Evolutionary conservation across 1,140 invertebrate genomes (phyloP).

Genomic region (Hylaeus anthracinus): DNA sequence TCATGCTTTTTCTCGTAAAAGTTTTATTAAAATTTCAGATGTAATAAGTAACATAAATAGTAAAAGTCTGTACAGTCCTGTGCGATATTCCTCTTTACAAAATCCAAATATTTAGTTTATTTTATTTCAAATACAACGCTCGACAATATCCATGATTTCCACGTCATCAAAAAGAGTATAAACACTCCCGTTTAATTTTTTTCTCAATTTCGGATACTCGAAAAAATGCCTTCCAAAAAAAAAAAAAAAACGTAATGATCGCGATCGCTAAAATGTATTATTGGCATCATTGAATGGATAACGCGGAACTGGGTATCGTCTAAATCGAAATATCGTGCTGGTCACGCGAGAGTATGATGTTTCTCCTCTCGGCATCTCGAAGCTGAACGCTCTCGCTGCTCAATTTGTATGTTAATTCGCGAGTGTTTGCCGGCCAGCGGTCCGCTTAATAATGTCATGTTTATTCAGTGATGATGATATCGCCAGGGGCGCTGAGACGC

Average conservation of each 20-base stretch:
- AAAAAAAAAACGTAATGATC: no score
- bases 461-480: constrained; percentile 81
- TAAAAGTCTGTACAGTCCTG: no score
- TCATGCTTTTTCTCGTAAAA: no score
- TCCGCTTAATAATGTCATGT: constrained; percentile 81
- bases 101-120: no score
- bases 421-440: constrained; percentile 78
- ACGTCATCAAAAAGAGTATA: no score
- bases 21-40: no score
- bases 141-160: no score
- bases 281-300: background rate
- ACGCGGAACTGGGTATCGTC: constrained; percentile 41
- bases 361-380: constrained; percentile 58
- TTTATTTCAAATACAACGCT: no score
- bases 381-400: constrained; percentile 72
- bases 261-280: background rate
- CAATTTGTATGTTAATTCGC: constrained; percentile 82
- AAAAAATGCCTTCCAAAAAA: no score
- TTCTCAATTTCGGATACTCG: background rate
- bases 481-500: constrained; percentile 73
- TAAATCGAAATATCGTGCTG: constrained; percentile 63
- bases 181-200: background rate
- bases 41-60: no score
- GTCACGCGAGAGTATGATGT: constrained; percentile 41
- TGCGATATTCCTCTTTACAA: no score